phyloP scores from a whole-genome alignment of 2,888 invertebrate species.

The Tipula confusa region DNA sequence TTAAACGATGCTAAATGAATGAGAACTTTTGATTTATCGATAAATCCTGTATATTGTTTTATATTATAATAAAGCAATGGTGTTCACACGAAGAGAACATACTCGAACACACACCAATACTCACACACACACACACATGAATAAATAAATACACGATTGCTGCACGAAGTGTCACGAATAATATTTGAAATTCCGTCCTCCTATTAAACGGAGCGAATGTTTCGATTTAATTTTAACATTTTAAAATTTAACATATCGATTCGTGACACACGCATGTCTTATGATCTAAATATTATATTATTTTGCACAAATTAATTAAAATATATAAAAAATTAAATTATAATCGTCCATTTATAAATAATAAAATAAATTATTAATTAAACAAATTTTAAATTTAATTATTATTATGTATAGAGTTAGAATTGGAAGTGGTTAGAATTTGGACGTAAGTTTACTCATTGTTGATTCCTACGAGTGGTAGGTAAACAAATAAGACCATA shows the following conservation, averaged over 20 bases:
- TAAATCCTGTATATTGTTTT: too few relatives aligned
- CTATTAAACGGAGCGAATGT: neutral
- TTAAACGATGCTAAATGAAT: neutral
- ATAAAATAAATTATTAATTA: neutral
- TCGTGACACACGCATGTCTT: constrained; percentile 15
- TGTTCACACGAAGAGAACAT: neutral
- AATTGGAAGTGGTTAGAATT: neutral
- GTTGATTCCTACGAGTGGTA: neutral
- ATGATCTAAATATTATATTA: neutral
- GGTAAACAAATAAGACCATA: too few relatives aligned
- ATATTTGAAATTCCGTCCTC: neutral
- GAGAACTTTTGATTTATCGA: neutral
- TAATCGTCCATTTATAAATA: neutral
- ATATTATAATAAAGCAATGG: neutral
- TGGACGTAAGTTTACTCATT: neutral
- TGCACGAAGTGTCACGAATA: neutral
- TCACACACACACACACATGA: neutral
- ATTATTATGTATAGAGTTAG: neutral
- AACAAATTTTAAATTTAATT: neutral
- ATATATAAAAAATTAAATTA: neutral
- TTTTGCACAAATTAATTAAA: neutral
- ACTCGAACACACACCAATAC: neutral
- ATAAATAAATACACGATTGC: too few relatives aligned
- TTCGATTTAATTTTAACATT: neutral
- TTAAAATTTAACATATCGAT: neutral